phyloP scores from a whole-genome alignment of 2,113 vertebrate species.

The Clarias magur region DNA sequence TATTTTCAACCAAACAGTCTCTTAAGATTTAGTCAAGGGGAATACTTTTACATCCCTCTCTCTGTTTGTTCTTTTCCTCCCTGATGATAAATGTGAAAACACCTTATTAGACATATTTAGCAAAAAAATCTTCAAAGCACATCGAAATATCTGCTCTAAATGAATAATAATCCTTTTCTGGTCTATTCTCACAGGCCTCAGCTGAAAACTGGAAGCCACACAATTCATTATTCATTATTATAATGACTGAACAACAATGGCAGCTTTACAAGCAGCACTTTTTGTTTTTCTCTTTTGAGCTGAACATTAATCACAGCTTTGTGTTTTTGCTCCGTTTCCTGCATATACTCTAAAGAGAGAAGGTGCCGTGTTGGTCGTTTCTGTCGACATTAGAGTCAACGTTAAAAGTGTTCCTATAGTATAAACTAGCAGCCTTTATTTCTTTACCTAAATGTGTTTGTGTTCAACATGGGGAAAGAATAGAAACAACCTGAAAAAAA shows the following conservation, averaged over 20 bases:
- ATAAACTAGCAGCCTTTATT: constrained; percentile 9
- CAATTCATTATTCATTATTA: constrained; percentile 1
- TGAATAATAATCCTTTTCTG: neutral
- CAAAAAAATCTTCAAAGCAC: constrained; percentile 18
- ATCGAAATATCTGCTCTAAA: neutral
- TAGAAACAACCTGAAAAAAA: neutral
- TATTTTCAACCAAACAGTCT: neutral
- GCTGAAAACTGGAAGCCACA: neutral
- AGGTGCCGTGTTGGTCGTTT: neutral
- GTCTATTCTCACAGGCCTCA: neutral
- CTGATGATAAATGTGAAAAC: neutral
- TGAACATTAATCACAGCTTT: constrained; percentile 9
- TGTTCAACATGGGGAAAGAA: neutral
- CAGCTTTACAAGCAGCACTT: neutral
- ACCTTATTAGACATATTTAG: neutral
- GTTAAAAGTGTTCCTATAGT: neutral
- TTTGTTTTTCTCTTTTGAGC: neutral
- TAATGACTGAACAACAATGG: neutral
- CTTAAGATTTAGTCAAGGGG: neutral
- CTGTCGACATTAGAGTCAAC: neutral
- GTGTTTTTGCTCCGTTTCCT: neutral
- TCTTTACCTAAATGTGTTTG: neutral
- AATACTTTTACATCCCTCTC: neutral
- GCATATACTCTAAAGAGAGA: neutral
- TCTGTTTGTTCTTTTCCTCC: neutral